Evolutionary conservation across 2,113 vertebrate genomes (phyloP).

Genomic region (Isurus oxyrinchus): DNA sequence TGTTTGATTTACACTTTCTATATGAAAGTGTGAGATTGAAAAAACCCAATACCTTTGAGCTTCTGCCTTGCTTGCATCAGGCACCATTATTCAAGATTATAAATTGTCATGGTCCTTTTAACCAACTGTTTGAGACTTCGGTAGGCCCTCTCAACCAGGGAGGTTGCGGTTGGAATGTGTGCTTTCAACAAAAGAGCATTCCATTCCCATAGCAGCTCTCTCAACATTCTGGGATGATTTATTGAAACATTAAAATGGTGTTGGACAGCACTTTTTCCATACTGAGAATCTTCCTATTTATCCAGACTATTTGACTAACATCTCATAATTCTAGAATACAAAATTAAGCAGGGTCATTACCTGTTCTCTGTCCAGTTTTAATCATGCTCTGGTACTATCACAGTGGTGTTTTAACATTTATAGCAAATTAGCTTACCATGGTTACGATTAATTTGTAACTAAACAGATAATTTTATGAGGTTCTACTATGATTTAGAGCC

Average conservation of each 20-base stretch:
- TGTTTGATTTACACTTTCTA: background rate
- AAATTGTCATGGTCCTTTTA: background rate
- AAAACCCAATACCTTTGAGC: background rate
- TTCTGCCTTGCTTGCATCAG: background rate
- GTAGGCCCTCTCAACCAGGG: background rate
- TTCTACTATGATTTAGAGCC: background rate
- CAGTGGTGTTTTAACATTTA: background rate
- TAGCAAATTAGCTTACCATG: background rate
- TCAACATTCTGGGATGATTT: background rate
- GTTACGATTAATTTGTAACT: background rate
- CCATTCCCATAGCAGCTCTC: constrained; percentile 9
- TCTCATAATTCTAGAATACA: background rate
- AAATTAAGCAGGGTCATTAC: background rate
- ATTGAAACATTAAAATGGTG: background rate
- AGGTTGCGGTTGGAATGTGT: background rate
- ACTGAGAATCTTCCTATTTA: background rate
- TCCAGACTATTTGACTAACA: background rate
- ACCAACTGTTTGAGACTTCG: background rate
- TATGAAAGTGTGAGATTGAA: background rate
- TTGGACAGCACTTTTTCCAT: background rate
- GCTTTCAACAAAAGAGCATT: constrained; percentile 2
- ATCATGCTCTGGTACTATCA: background rate
- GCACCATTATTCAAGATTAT: background rate
- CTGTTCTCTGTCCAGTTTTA: background rate
- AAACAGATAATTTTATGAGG: background rate